Conservation (phyloP, 2,797 vertebrate genomes). For the Schizopygopsis malacanthus region DNA sequence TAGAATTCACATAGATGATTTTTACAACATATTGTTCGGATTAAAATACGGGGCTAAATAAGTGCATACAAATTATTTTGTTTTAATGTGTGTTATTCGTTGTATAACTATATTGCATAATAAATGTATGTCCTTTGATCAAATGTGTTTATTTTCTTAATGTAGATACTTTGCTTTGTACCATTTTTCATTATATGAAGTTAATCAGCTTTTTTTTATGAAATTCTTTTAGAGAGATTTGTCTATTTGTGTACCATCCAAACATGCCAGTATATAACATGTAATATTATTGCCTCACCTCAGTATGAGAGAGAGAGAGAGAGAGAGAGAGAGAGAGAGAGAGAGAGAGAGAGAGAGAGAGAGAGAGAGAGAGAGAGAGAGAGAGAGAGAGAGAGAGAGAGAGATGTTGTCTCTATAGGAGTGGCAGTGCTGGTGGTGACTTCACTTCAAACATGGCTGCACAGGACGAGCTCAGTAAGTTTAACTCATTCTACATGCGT, state of each 20-base stretch:
- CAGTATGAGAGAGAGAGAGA: not conserved
- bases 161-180: not conserved
- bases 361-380: slow-evolving; percentile 31
- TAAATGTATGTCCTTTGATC: not conserved
- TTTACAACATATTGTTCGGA: not conserved
- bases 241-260: not conserved
- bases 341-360: slow-evolving; percentile 31
- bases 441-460: slow-evolving; percentile 84
- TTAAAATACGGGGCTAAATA: not conserved
- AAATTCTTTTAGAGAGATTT: not conserved
- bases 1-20: not conserved
- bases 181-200: not conserved
- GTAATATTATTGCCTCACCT: too few relatives aligned
- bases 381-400: slow-evolving; percentile 25
- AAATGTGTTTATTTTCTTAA: not conserved
- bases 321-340: slow-evolving; percentile 39
- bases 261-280: too few relatives aligned
- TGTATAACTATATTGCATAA: not conserved
- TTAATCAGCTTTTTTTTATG: not conserved
- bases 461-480: slow-evolving; percentile 98
- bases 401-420: slow-evolving; percentile 26
- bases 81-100: not conserved
- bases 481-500: slow-evolving; percentile 56
- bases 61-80: not conserved
- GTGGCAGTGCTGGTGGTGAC: slow-evolving; percentile 55